Base-by-base conservation (phyloP, 1,140 invertebrate species). In the Metaphire vulgaris region DNA sequence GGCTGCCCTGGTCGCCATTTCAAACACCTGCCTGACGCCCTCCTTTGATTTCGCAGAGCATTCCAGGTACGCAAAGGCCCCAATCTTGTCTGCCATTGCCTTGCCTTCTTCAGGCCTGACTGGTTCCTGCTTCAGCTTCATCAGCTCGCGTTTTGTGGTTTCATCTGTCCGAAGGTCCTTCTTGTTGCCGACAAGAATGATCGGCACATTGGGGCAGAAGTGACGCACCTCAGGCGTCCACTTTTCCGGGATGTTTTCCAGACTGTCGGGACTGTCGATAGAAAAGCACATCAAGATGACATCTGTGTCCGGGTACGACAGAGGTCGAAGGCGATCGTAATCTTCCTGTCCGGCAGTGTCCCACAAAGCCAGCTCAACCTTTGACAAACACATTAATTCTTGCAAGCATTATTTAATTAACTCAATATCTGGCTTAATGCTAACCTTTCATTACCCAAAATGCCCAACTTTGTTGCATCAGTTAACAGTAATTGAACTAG, bases 41-140 rank as follows among this genome's bases (percentile, higher is more conserved):
- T 99, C 97, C 91, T 99, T 99, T 86, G 95, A 99, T 88, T 99
- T 99, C 82, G 97, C 97, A 71, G 96, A 99, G 88, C 97, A 99
- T 89, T 99, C 97, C 79, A 99, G 90, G 89, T 99, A 99, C 76
- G 95, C 95, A 87, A 97, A 99, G 77, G 97, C 97, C 88, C 81
- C 97, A 79, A 99, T 99, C 89, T 98, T 98, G 85, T 99, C 97
- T 65, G 97, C 96, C 95, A 99, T 98, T 69, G 95, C 92, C 81
- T 95, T 91, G 78, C 96, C 88, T 86, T 99, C 97, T 83, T 99
- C 97, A 68, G 95, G 92, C 87, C 96, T 97, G 16, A 99, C 97
- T 33, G 97, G 97, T 87, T 99, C 96, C 85, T n/a, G 97, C 87
- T 98, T 99, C 95, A 99, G 98, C 88, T 99, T 98, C 79, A 91